Evolutionary conservation across 2,888 invertebrate genomes (phyloP), one percentile per base, ranked within the genome.

Genomic region (Electrophaes corylata): DNA sequence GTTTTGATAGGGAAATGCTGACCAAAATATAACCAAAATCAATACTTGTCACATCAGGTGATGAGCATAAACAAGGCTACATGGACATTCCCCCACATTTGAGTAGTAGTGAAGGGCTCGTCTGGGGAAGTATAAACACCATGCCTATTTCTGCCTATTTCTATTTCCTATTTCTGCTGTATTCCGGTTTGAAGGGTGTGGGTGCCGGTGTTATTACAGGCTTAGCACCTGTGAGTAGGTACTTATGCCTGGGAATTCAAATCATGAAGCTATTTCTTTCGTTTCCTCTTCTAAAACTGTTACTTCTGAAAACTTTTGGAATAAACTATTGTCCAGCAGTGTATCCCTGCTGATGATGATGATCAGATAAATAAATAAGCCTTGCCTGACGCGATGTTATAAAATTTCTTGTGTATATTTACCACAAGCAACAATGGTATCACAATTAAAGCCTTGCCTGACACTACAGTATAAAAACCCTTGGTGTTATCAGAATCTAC

Each of bases 1-100:
- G 39, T 46, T 46, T 19, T 40, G 23, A 23, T 35, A 51, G 43
- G 19, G 31, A n/a, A 35, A 33, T 29, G 43, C 14, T 26, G 43
- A 43, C 40, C 19, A 11, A 40, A n/a, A 3, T n/a, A 33, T 33
- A 12, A 8, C 26, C 6, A 29, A 29, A n/a, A n/a, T n/a, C n/a
- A n/a, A n/a, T n/a, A n/a, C n/a, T n/a, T n/a, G n/a, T n/a, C n/a
- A n/a, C n/a, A n/a, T n/a, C n/a, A n/a, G n/a, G n/a, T n/a, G n/a
- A n/a, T n/a, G n/a, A n/a, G n/a, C n/a, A 29, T 29, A 29, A 29
- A 29, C 26, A 29, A 8, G 10, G 26, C 26, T 10, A 10, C 20
- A 20, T 20, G 20, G 5, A 20, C 20, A 20, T 5, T 4, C n/a
- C n/a, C n/a, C n/a, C n/a, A n/a, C n/a, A n/a, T n/a, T n/a, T n/a